phyloP scores from a whole-genome alignment of 2,888 invertebrate species.

The Argyra leucocephala region DNA sequence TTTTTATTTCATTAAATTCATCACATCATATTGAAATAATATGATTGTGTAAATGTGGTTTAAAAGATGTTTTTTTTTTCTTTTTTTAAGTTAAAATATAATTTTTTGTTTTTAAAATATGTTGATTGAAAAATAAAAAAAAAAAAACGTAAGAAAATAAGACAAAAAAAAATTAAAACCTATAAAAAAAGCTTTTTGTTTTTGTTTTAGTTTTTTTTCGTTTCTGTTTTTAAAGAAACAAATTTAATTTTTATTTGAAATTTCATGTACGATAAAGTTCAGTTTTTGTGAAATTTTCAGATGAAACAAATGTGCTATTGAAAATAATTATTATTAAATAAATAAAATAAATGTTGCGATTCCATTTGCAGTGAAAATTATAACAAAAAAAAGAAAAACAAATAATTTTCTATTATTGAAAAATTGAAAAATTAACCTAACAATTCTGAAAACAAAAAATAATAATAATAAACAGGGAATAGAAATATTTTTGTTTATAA shows the following conservation, averaged over 20 bases:
- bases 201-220: background rate
- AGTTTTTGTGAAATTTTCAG: conserved; percentile 1
- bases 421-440: no score
- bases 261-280: background rate
- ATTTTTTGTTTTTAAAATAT: no score
- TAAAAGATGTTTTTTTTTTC: no score
- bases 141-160: background rate
- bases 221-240: background rate
- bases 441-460: no score
- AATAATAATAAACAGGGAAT: no score
- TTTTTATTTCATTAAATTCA: no score
- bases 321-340: no score
- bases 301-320: background rate
- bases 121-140: background rate
- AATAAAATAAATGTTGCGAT: background rate
- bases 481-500: no score
- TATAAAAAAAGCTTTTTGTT: background rate
- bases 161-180: background rate
- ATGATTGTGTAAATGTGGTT: no score
- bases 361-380: background rate
- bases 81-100: no score
- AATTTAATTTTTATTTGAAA: background rate
- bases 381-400: background rate
- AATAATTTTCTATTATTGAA: no score
- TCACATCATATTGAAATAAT: no score